Conservation (phyloP, 2,888 invertebrate species). For the Sphaeridia pumilis region DNA sequence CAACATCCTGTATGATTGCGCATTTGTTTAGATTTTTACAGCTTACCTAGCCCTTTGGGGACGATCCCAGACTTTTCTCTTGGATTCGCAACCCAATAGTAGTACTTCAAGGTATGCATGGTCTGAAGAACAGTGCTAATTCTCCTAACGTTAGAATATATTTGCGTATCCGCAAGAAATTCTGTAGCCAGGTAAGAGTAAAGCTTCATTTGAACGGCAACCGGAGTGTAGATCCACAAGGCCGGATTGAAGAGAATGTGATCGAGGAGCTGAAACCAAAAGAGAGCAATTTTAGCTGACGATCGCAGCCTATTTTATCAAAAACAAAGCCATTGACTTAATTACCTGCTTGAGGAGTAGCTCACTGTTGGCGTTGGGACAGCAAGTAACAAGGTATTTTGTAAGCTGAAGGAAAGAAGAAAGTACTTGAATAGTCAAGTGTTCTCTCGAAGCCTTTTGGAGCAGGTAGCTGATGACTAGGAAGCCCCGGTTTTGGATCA, state of each 20-base stretch:
- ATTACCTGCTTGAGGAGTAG: conserved; percentile 79
- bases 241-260: conserved; percentile 99
- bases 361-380: conserved; percentile 79
- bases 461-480: conserved; percentile 95
- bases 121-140: conserved; percentile 97
- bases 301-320: background rate
- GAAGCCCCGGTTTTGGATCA: conserved; percentile 97
- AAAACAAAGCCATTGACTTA: background rate
- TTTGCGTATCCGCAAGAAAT: conserved; percentile 92
- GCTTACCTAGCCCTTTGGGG: conserved; percentile 85
- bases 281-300: no score
- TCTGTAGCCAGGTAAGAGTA: conserved; percentile 99
- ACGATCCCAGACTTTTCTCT: conserved; percentile 86
- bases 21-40: background rate
- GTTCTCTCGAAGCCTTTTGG: conserved; percentile 82
- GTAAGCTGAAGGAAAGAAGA: conserved; percentile 82
- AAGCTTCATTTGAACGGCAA: conserved; percentile 84
- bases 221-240: conserved; percentile 96
- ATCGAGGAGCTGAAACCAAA: conserved; percentile 67
- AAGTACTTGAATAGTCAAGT: conserved; percentile 85
- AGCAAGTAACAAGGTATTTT: conserved; percentile 81
- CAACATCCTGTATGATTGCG: background rate
- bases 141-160: conserved; percentile 89
- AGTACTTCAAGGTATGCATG: conserved; percentile 96
- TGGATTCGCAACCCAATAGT: conserved; percentile 98